phyloP scores from a whole-genome alignment of 2,888 invertebrate genomes.

The Diaphora mendica region DNA sequence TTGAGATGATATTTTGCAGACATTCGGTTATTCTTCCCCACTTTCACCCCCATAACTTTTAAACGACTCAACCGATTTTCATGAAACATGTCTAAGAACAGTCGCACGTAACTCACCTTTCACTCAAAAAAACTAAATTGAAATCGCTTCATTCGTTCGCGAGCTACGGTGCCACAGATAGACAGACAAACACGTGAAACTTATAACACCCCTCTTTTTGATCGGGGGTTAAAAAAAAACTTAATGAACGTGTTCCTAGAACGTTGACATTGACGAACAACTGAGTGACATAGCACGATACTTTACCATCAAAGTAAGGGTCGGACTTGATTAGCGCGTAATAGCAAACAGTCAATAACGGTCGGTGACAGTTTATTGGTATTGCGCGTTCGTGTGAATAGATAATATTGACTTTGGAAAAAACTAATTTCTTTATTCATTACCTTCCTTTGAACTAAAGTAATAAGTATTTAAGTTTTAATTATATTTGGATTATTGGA shows the following conservation, averaged over 20 bases:
- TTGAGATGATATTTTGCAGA: no score
- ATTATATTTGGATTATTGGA: no score
- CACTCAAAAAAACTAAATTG: no score
- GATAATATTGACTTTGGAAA: slow-evolving; percentile 12
- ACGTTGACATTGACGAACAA: slow-evolving; percentile 62
- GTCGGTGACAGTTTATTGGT: slow-evolving; percentile 23
- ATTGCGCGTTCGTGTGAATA: slow-evolving; percentile 10
- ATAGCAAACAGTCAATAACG: slow-evolving; percentile 32
- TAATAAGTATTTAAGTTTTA: not conserved
- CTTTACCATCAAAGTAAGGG: slow-evolving; percentile 55
- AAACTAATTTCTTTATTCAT: slow-evolving; percentile 9
- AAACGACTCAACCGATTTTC: no score
- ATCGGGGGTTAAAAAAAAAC: not conserved
- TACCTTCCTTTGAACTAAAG: not conserved
- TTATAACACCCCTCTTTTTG: no score
- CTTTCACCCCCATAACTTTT: no score
- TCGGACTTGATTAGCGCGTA: slow-evolving; percentile 43
- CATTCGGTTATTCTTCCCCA: no score
- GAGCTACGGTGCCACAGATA: no score
- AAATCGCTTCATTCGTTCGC: no score
- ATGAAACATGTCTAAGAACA: no score
- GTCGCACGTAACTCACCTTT: no score
- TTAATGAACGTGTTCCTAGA: not conserved
- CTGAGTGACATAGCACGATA: slow-evolving; percentile 54
- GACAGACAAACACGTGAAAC: no score